Percentiles rank a stretch among this genome's conserved stretches.
Evolutionary conservation across 2,113 vertebrate genomes (phyloP).

Genomic region (Galemys pyrenaicus): DNA sequence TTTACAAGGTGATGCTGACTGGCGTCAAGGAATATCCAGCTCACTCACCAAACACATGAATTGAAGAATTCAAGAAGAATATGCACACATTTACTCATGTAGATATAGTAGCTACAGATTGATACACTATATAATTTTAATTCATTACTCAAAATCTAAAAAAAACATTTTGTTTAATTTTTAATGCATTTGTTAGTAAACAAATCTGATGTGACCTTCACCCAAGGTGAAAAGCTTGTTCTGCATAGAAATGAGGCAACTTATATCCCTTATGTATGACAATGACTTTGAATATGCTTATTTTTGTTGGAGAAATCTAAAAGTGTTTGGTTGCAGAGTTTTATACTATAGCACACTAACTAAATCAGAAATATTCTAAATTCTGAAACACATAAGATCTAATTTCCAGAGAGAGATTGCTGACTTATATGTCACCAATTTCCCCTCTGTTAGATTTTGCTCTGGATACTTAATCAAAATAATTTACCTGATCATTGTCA

Average conservation of each 20-base stretch:
- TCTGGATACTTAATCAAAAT: background rate
- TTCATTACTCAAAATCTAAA: background rate
- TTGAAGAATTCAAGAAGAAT: background rate
- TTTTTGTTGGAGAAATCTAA: background rate
- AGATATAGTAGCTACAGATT: background rate
- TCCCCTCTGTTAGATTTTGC: background rate
- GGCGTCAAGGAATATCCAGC: background rate
- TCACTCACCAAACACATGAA: fast-evolving
- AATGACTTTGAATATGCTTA: background rate
- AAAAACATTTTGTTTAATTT: background rate
- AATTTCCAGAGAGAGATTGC: background rate
- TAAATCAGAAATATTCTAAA: background rate
- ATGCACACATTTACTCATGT: background rate
- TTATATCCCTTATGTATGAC: background rate
- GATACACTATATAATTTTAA: background rate
- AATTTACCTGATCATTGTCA: background rate
- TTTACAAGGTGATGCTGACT: background rate
- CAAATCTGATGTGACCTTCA: background rate
- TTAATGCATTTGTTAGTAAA: background rate
- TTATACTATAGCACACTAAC: background rate
- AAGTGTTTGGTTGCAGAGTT: background rate
- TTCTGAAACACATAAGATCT: background rate
- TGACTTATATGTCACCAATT: background rate
- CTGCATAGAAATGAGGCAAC: background rate
- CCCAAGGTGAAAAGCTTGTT: background rate